Evolutionary conservation across 2,113 vertebrate species (phyloP).

Genomic region (Elephas maximus): DNA sequence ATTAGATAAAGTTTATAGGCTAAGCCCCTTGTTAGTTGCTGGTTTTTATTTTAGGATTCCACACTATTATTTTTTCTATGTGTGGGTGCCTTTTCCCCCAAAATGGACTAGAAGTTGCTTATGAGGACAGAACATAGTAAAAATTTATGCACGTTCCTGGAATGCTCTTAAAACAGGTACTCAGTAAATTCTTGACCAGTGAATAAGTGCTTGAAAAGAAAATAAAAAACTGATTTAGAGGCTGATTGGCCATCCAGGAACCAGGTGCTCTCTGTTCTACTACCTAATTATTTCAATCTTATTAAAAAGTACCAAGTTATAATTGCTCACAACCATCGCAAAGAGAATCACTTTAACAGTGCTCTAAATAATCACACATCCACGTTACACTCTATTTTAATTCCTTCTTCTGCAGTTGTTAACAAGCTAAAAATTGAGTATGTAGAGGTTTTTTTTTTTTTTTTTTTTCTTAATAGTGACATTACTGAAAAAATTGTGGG

Average conservation of each 20-base stretch:
- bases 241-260: background rate
- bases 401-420: background rate
- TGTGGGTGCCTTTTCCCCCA: background rate
- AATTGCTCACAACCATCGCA: background rate
- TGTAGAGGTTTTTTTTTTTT: background rate
- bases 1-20: background rate
- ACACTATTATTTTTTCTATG: background rate
- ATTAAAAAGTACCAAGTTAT: background rate
- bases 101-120: background rate
- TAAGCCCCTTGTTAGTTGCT: background rate
- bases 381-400: constrained; percentile 18
- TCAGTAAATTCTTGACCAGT: background rate
- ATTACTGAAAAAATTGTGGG: background rate
- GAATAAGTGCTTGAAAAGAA: background rate
- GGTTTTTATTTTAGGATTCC: background rate
- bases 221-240: background rate
- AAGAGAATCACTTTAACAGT: constrained; percentile 6
- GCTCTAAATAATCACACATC: constrained; percentile 6
- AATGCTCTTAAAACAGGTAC: background rate
- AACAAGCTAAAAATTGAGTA: background rate
- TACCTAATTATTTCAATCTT: constrained; percentile 4
- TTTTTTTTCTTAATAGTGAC: background rate
- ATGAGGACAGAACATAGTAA: background rate
- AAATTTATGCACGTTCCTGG: background rate
- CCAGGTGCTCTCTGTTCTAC: background rate